Conservation (phyloP, 1,140 invertebrate species). For the Lamellibrachia luymesi region DNA sequence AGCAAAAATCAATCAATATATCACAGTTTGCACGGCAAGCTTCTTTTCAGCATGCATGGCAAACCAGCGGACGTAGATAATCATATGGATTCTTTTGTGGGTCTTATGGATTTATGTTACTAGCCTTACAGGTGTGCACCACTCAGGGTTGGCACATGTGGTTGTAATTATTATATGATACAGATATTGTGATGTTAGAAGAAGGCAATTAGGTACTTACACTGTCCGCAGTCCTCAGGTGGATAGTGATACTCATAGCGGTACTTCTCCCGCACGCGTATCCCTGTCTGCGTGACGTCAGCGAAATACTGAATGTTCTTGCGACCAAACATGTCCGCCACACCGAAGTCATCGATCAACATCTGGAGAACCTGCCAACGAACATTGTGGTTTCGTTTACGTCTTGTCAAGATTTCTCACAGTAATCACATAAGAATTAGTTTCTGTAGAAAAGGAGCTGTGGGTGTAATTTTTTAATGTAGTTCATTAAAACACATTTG, state of each 20-base stretch:
- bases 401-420: background rate
- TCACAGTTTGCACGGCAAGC: background rate
- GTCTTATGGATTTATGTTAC: too few species aligned
- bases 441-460: background rate
- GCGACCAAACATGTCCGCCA: constrained; percentile 88
- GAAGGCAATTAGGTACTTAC: background rate
- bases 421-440: background rate
- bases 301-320: constrained; percentile 98
- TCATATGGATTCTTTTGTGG: too few species aligned
- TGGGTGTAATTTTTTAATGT: background rate
- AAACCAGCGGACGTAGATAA: too few species aligned
- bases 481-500: too few species aligned
- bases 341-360: constrained; percentile 96
- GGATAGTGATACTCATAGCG: constrained; percentile 42
- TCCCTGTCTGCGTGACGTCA: constrained; percentile 49
- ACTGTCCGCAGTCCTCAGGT: constrained; percentile 3
- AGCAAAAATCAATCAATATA: background rate
- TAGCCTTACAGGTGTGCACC: too few species aligned
- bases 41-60: background rate
- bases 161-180: too few species aligned
- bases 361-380: constrained; percentile 57
- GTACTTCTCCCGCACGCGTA: constrained; percentile 52
- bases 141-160: too few species aligned
- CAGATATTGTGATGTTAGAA: too few species aligned
- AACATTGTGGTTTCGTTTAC: background rate